phyloP scores from a whole-genome alignment of 2,797 vertebrate genomes.

The Capromys pilorides region DNA sequence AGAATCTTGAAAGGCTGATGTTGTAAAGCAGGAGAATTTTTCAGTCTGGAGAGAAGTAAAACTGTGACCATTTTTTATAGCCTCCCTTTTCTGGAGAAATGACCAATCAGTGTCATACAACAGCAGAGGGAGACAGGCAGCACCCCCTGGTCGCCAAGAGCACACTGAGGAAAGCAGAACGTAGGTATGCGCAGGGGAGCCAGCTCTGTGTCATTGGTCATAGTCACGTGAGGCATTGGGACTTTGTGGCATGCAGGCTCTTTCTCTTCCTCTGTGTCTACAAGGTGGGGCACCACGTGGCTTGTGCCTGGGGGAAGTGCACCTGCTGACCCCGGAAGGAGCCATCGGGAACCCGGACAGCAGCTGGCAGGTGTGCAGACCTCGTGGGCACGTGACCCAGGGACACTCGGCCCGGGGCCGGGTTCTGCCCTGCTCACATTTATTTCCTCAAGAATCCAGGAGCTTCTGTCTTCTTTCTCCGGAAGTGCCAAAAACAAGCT shows the following conservation, averaged over 20 bases:
- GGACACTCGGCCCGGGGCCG: not conserved
- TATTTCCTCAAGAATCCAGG: not conserved
- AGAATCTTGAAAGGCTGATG: constrained; percentile 1
- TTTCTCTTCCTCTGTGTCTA: not conserved
- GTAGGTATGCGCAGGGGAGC: not conserved
- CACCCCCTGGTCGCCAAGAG: not conserved
- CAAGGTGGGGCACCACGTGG: not conserved
- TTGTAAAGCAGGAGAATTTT: constrained; percentile 30
- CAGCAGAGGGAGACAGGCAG: not conserved
- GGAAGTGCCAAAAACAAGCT: not conserved
- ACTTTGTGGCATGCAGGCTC: not conserved
- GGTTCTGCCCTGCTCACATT: not conserved
- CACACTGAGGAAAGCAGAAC: not conserved
- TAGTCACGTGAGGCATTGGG: not conserved
- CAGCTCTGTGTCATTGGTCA: not conserved
- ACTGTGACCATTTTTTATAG: not conserved
- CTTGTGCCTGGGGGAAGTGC: not conserved
- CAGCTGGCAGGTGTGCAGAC: not conserved
- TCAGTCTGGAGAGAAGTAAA: not conserved
- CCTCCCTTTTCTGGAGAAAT: constrained; percentile 18
- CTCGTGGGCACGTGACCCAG: too few relatives aligned
- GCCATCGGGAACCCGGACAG: not conserved
- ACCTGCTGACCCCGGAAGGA: not conserved
- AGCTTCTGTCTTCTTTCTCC: not conserved
- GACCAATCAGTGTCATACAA: not conserved